A percentile compares a stretch with the other conserved stretches of the same genome.
Evolutionary conservation across 2,888 invertebrate genomes (phyloP).

Genomic region (Drosophila birchii): DNA sequence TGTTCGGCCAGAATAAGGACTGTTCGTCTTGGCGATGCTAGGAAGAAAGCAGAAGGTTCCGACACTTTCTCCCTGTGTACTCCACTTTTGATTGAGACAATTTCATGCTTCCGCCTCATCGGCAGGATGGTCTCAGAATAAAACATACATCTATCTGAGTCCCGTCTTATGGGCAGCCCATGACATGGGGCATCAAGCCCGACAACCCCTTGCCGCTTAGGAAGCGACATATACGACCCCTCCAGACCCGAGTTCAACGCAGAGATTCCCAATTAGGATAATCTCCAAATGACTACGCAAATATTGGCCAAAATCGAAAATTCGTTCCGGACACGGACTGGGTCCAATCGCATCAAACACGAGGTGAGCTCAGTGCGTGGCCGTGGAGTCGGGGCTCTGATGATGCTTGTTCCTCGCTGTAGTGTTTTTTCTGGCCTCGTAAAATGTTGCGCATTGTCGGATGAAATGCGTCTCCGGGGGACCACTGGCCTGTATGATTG

Average conservation of each 20-base stretch:
- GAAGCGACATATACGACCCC: constrained; percentile 2
- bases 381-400: constrained; percentile 15
- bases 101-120: constrained; percentile 52
- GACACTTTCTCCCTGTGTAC: constrained; percentile 44
- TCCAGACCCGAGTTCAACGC: constrained; percentile 36
- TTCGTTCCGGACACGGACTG: constrained; percentile 68
- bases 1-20: background rate
- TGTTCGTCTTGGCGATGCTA: background rate
- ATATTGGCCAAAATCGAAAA: constrained; percentile 83
- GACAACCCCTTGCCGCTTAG: constrained; percentile 30
- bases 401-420: constrained; percentile 12
- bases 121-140: constrained; percentile 6
- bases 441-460: constrained; percentile 67
- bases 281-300: constrained; percentile 84
- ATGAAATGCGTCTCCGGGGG: constrained; percentile 79
- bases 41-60: background rate
- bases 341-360: constrained; percentile 60
- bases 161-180: constrained; percentile 44
- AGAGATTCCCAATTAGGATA: constrained; percentile 83
- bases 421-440: constrained; percentile 57
- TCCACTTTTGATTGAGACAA: constrained; percentile 50
- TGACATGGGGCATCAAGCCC: constrained; percentile 37
- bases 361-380: constrained; percentile 39
- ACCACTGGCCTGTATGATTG: constrained; percentile 49
- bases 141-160: constrained; percentile 33